These are phyloP conservation scores for Neoarius graeffei DNA, from an alignment of 2,113 vertebrate genomes.

Conservation along the genomic window DNA sequence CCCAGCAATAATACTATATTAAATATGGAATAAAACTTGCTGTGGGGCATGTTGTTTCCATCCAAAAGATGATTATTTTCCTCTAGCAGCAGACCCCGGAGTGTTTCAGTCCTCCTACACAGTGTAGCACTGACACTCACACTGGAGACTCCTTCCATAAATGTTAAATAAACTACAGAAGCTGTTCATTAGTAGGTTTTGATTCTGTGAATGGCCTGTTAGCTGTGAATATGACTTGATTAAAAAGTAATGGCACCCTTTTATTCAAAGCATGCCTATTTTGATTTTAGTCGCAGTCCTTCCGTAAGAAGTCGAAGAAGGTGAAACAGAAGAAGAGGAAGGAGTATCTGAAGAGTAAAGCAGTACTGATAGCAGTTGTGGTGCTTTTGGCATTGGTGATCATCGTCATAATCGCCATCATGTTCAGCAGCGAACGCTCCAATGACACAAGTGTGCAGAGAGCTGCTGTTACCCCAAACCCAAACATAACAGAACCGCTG, in stretches of 20 bases:
- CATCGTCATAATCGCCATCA: slow-evolving; percentile 34
- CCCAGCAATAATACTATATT: background rate
- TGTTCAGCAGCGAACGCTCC: slow-evolving; percentile 24
- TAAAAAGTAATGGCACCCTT: background rate
- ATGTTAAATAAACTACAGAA: too few species aligned
- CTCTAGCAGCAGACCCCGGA: too few species aligned
- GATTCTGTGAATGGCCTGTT: background rate
- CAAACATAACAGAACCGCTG: slow-evolving; percentile 4
- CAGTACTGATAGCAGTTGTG: slow-evolving; percentile 37
- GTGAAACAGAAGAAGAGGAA: slow-evolving; percentile 30
- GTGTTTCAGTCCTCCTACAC: background rate
- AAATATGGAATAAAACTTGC: background rate
- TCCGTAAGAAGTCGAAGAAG: slow-evolving; percentile 34
- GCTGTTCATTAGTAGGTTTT: background rate
- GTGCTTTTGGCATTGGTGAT: slow-evolving; percentile 40
- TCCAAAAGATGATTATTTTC: too few species aligned
- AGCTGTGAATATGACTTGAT: too few species aligned
- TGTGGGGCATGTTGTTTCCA: background rate
- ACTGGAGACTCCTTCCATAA: background rate
- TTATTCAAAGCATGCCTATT: background rate
- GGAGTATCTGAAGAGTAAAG: slow-evolving; percentile 50
- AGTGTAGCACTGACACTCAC: background rate
- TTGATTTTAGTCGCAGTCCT: slow-evolving; percentile 39
- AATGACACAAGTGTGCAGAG: background rate
- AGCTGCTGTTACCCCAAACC: background rate